Conservation (phyloP, 2,113 vertebrate genomes). For the Myotis davidii region DNA sequence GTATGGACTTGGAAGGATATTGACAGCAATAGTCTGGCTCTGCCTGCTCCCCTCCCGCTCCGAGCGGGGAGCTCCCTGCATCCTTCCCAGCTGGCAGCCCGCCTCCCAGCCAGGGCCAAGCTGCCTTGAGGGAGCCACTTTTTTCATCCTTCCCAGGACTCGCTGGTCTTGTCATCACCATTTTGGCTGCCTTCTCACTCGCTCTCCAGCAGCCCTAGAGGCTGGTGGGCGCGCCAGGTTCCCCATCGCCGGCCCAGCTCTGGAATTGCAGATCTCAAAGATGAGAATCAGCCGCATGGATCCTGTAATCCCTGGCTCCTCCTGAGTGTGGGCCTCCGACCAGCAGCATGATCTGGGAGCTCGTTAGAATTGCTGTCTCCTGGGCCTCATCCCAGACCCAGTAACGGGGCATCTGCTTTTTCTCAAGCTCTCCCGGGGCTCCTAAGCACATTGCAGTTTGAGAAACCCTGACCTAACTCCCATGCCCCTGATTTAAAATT, state of each 20-base stretch:
- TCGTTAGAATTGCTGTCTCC: background rate
- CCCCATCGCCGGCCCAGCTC: rapidly evolving
- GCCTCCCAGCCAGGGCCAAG: background rate
- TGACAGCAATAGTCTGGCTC: background rate
- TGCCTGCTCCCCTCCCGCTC: background rate
- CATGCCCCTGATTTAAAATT: background rate
- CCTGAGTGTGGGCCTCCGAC: background rate
- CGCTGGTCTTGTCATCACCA: background rate
- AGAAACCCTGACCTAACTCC: background rate
- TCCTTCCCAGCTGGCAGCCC: background rate
- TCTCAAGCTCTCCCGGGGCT: background rate
- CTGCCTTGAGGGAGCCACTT: background rate
- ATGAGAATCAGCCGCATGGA: background rate
- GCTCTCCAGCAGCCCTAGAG: background rate
- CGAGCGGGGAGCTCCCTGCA: background rate
- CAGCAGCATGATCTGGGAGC: background rate
- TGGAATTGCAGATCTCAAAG: background rate
- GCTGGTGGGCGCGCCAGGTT: background rate
- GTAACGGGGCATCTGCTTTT: background rate
- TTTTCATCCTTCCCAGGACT: background rate
- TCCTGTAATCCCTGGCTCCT: background rate
- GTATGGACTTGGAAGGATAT: background rate
- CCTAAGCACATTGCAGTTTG: background rate
- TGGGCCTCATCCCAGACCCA: background rate
- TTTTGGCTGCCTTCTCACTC: background rate